Percentiles rank a stretch among this genome's conserved stretches.
Conservation (phyloP, 1,140 invertebrate genomes). For the Drosophila malerkotliana region DNA sequence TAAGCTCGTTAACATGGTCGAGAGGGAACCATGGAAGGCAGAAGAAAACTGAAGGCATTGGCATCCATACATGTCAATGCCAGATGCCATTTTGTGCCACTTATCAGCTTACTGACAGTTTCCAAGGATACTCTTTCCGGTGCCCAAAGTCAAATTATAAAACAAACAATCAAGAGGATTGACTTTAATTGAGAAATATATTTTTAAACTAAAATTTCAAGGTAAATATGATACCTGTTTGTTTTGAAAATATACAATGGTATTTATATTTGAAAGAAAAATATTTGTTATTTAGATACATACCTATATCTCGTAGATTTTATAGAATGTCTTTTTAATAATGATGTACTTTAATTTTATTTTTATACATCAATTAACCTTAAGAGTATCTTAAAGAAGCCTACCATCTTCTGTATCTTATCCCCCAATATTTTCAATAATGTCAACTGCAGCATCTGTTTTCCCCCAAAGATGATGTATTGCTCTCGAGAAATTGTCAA, state of each 20-base stretch:
- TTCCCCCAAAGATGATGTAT: constrained; percentile 39
- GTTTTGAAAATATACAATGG: background rate
- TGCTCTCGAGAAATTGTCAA: constrained; percentile 25
- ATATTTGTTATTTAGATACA: too few species aligned
- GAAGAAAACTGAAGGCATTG: constrained; percentile 9
- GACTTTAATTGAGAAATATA: background rate
- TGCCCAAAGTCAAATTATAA: background rate
- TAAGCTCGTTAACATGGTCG: constrained; percentile 41
- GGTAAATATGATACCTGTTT: background rate
- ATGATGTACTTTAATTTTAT: too few species aligned
- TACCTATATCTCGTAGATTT: too few species aligned
- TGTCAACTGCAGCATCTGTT: constrained; percentile 36
- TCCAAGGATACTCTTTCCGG: constrained; percentile 29
- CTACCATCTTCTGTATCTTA: background rate
- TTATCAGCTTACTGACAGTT: constrained; percentile 56
- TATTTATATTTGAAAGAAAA: too few species aligned
- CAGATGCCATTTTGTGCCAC: constrained; percentile 59
- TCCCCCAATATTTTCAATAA: constrained; percentile 19
- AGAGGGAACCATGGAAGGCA: background rate
- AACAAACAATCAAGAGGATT: background rate
- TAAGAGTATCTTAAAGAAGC: background rate
- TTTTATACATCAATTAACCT: too few species aligned
- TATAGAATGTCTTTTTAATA: too few species aligned
- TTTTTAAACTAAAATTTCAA: background rate
- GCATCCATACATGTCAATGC: constrained; percentile 58